These are phyloP conservation scores for Colletes collaris DNA, from an alignment of 2,888 invertebrate species.

Conservation along the genomic window DNA sequence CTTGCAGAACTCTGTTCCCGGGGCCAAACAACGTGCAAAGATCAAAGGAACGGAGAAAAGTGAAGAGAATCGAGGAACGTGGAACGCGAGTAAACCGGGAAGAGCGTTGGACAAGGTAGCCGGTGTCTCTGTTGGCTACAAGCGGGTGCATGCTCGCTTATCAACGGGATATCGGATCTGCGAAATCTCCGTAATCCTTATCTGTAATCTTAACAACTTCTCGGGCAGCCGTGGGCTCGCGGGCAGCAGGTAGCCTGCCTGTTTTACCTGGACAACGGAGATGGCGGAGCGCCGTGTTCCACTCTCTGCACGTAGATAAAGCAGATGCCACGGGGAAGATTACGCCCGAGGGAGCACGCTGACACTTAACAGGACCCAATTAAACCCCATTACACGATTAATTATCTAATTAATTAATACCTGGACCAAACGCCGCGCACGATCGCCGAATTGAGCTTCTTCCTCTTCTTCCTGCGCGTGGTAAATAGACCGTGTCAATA, in stretches of 20 bases:
- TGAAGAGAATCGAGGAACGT: background rate
- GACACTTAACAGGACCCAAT: constrained; percentile 83
- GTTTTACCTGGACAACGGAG: constrained; percentile 57
- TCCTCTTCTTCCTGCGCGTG: background rate
- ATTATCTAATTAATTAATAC: constrained; percentile 83
- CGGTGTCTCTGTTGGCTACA: constrained; percentile 67
- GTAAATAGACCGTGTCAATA: constrained; percentile 56
- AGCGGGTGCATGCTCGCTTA: constrained; percentile 71
- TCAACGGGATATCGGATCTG: constrained; percentile 79
- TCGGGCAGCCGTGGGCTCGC: constrained; percentile 60
- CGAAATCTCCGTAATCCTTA: constrained; percentile 78
- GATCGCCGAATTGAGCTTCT: constrained; percentile 51
- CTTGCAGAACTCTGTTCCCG: too few species aligned
- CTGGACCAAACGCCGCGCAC: constrained; percentile 55
- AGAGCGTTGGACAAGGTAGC: constrained; percentile 12
- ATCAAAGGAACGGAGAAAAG: constrained; percentile 21
- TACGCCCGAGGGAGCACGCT: constrained; percentile 69
- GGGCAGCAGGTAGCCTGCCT: constrained; percentile 34
- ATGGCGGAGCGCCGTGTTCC: constrained; percentile 49
- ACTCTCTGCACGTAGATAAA: constrained; percentile 56
- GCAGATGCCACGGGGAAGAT: constrained; percentile 69
- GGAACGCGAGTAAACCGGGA: background rate
- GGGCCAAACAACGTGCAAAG: background rate
- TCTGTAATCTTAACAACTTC: constrained; percentile 81
- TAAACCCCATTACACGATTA: constrained; percentile 82